These are phyloP conservation scores for Apamea epomidion DNA, from an alignment of 2,888 invertebrate species.

Conservation along the genomic window DNA sequence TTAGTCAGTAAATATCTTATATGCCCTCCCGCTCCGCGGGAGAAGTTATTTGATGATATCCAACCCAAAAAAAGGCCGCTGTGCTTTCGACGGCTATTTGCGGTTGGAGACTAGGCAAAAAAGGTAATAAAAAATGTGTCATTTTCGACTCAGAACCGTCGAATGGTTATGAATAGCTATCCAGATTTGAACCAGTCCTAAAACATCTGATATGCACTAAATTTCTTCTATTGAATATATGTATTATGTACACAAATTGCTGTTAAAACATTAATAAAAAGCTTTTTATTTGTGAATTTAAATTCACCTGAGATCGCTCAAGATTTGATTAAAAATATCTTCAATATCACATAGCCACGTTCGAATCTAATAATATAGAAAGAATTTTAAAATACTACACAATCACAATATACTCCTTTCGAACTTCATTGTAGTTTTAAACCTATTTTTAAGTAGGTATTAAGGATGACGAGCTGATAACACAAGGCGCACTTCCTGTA, in stretches of 20 bases:
- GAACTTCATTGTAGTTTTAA: not conserved
- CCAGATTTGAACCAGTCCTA: not conserved
- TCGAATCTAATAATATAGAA: not conserved
- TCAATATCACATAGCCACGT: constrained; percentile 40
- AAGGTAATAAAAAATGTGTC: not conserved
- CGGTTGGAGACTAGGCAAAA: not conserved
- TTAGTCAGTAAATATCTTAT: too few relatives aligned
- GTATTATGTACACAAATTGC: constrained; percentile 13
- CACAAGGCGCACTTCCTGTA: not conserved
- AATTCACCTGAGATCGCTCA: constrained; percentile 43
- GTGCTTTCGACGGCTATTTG: not conserved
- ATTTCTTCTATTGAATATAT: not conserved
- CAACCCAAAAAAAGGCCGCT: too few relatives aligned
- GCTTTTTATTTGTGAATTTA: constrained; percentile 31
- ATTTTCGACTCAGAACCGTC: not conserved
- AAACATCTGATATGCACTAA: not conserved
- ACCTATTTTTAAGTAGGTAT: not conserved
- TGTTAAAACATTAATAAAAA: constrained; percentile 23
- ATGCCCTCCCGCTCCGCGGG: too few relatives aligned
- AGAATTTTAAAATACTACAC: not conserved
- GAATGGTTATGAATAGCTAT: not conserved
- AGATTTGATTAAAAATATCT: constrained; percentile 35
- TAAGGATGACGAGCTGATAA: not conserved
- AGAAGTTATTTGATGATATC: too few relatives aligned
- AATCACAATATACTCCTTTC: not conserved